Conservation (phyloP, 1,140 invertebrate species). For the Colletes latitarsis region DNA sequence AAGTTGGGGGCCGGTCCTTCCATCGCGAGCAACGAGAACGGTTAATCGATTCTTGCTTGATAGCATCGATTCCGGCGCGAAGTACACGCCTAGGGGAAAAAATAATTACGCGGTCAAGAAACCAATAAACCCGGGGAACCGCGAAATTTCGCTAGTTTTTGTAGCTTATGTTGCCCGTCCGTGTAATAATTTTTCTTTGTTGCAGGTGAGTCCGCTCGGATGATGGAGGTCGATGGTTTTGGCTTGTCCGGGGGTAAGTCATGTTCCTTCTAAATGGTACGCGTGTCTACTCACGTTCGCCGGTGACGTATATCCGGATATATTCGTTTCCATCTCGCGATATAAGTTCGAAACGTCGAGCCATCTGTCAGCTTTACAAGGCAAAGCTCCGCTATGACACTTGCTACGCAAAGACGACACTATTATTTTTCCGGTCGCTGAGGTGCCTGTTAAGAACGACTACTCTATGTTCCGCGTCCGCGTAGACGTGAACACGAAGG, state of each 20-base stretch:
- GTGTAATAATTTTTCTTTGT: constrained; percentile 38
- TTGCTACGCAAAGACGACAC: constrained; percentile 76
- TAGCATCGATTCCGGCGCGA: constrained; percentile 46
- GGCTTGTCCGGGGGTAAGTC: constrained; percentile 21
- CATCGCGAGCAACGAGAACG: constrained; percentile 21
- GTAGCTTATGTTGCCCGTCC: constrained; percentile 21
- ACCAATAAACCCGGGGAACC: neutral
- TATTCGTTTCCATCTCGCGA: constrained; percentile 63
- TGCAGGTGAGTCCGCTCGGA: constrained; percentile 55
- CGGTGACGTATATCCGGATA: constrained; percentile 51
- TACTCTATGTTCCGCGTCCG: constrained; percentile 30
- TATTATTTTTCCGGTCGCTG: constrained; percentile 67
- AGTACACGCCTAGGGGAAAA: neutral
- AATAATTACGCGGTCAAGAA: neutral
- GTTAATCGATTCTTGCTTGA: constrained; percentile 55
- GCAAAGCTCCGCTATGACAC: constrained; percentile 73
- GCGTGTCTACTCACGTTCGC: neutral
- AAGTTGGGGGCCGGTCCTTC: constrained; percentile 28
- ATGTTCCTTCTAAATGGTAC: constrained; percentile 27
- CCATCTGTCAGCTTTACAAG: constrained; percentile 74
- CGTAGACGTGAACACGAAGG: constrained; percentile 25
- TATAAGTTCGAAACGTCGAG: constrained; percentile 71
- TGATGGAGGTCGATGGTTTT: constrained; percentile 7
- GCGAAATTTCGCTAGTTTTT: constrained; percentile 9
- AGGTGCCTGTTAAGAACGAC: constrained; percentile 61